Evolutionary conservation across 2,888 invertebrate genomes (phyloP).

Genomic region (Erebia ligea): DNA sequence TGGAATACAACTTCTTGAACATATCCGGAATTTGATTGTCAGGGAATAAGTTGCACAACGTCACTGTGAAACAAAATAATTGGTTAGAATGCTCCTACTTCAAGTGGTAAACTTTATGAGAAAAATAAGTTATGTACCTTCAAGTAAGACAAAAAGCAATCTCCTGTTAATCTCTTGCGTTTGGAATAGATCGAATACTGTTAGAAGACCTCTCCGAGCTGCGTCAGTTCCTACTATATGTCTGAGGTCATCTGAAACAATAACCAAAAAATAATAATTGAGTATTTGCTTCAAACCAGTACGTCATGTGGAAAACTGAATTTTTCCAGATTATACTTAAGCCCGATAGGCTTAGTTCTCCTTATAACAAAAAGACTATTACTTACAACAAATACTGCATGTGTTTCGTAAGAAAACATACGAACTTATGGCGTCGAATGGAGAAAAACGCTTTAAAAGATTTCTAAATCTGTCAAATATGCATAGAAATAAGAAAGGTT

Average conservation of each 20-base stretch:
- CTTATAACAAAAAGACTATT: not conserved
- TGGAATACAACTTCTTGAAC: conserved; percentile 89
- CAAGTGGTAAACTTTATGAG: no score
- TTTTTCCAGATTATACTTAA: no score
- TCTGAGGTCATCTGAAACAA: conserved; percentile 90
- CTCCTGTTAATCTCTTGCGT: conserved; percentile 92
- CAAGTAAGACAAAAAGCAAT: conserved; percentile 91
- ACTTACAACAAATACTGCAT: no score
- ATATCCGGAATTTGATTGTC: conserved; percentile 88
- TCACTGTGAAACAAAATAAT: conserved; percentile 57
- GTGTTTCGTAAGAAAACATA: no score
- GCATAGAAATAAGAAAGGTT: no score
- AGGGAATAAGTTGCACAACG: conserved; percentile 89
- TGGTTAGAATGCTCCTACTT: not conserved
- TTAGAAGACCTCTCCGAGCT: conserved; percentile 90
- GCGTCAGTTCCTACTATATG: conserved; percentile 95
- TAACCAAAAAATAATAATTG: not conserved
- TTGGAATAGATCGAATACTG: conserved; percentile 95
- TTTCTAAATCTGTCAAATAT: no score
- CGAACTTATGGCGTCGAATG: no score
- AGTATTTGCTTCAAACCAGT: no score
- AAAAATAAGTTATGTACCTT: conserved; percentile 76
- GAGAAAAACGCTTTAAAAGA: no score
- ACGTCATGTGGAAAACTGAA: no score
- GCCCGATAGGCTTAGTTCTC: not conserved